A percentile compares a stretch with the other conserved stretches of the same genome.
Conservation (phyloP, 2,888 invertebrate species). For the Hedya salicella region DNA sequence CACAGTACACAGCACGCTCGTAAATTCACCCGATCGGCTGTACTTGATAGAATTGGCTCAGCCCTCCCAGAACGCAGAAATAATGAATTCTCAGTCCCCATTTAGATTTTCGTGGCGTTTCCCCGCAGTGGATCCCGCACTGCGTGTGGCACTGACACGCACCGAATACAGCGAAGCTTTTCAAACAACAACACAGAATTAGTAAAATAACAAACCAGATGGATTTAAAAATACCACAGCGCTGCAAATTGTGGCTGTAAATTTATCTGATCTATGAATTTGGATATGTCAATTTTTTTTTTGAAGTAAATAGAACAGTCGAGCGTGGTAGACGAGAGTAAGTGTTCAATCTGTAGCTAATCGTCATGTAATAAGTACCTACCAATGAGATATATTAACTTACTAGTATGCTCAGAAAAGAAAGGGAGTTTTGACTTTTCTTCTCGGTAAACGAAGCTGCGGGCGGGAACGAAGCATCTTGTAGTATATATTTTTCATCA, state of each 20-base stretch:
- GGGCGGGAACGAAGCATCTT: too few species aligned
- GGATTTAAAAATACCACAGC: neutral
- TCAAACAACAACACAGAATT: neutral
- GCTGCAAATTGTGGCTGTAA: neutral
- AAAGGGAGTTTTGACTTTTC: too few species aligned
- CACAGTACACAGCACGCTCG: conserved; percentile 27
- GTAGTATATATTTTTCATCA: too few species aligned
- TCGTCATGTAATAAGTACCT: too few species aligned
- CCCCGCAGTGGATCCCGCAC: conserved; percentile 37
- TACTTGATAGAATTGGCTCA: conserved; percentile 35
- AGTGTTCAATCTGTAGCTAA: too few species aligned
- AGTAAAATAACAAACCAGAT: neutral
- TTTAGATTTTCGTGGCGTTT: conserved; percentile 29
- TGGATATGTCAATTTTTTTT: too few species aligned
- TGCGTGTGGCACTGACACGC: conserved; percentile 28
- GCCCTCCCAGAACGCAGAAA: conserved; percentile 23
- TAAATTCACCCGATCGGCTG: conserved; percentile 28
- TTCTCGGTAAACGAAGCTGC: too few species aligned
- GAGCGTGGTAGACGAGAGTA: too few species aligned
- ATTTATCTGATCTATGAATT: too few species aligned
- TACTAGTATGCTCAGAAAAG: too few species aligned
- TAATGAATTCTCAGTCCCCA: conserved; percentile 35
- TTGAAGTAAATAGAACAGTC: too few species aligned
- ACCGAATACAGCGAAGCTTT: conserved; percentile 1
- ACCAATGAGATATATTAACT: too few species aligned